Base-by-base conservation (phyloP, 1,140 invertebrate genomes). In the Spodoptera frugiperda region DNA sequence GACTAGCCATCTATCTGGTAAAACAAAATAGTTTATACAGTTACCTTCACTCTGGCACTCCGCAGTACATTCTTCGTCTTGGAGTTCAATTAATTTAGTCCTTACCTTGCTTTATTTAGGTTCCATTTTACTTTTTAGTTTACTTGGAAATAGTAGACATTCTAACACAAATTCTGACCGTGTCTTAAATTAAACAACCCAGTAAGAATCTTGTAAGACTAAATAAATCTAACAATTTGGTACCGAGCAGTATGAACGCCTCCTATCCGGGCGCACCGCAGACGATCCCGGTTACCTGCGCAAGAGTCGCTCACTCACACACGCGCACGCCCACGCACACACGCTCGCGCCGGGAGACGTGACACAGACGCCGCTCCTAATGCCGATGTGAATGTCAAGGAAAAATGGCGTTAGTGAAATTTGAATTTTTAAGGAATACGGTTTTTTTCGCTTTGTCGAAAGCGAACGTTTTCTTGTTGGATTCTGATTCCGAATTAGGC, bases 201-300 rank as follows among this genome's bases (percentile, higher is more conserved):
- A 84, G 76, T 87, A 89, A 90, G 88, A 90, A 80, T 89, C 87
- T 81, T 88, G 83, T 87, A 84, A 89, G 89, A 90, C 80, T 63
- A 80, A 87, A 85, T 85, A 89, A 46, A 48, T 90, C 87, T 89
- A 92, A 92, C 87, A 84, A 83, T 84, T 86, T 89, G 79, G 81
- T 79, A 84, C 84, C 79, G 83, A 84, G 83, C 84, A 87, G 85
- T 82, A 83, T 89, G 87, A 83, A 87, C 83, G 84, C 82, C 77
- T 81, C 81, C 80, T 86, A 88, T 86, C 84, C 86, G 80, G 83
- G 84, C 82, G 65, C 68, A 76, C 78, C 67, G 78, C 87, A 88
- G 88, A 85, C 88, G 89, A 86, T 90, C 90, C 89, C 88, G 84
- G 86, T 90, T 93, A 93, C 90, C 91, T 93, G 91, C 87, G 89